These are phyloP conservation scores for Monopterus albus DNA, from an alignment of 2,113 vertebrate species.

Conservation along the genomic window DNA sequence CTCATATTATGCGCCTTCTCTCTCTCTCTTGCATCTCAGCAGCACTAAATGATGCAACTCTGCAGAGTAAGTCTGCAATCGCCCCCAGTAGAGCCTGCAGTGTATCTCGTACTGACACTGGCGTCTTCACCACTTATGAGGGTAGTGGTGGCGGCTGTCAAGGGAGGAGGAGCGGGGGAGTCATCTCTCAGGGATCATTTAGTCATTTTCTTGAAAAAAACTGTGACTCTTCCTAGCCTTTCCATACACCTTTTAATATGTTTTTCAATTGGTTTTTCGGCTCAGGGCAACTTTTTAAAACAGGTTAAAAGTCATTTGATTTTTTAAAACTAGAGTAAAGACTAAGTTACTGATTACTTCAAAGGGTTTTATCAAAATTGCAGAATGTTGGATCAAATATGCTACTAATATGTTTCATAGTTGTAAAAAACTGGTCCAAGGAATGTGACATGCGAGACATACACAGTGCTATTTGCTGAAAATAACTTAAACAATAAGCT, in stretches of 20 bases:
- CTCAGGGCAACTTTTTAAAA: too few relatives aligned
- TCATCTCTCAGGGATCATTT: constrained; percentile 32
- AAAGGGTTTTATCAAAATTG: too few relatives aligned
- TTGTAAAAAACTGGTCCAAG: too few relatives aligned
- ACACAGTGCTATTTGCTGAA: too few relatives aligned
- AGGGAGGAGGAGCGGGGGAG: constrained; percentile 23
- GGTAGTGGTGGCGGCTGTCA: constrained; percentile 53
- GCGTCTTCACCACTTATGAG: constrained; percentile 67
- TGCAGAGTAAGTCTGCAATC: constrained; percentile 62
- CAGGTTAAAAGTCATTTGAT: too few relatives aligned
- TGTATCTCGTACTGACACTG: constrained; percentile 61
- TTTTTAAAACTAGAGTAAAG: too few relatives aligned
- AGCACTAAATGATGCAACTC: constrained; percentile 72
- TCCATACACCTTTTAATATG: background rate
- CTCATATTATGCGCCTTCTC: constrained; percentile 29
- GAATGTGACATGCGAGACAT: too few relatives aligned
- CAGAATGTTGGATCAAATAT: too few relatives aligned
- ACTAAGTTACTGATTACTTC: too few relatives aligned
- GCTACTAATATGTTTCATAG: too few relatives aligned
- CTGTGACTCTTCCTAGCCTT: constrained; percentile 13
- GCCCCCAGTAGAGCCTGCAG: constrained; percentile 58
- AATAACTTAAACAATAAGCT: too few relatives aligned
- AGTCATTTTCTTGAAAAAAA: constrained; percentile 9
- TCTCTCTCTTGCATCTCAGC: constrained; percentile 29
- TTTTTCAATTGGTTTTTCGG: background rate